Evolutionary conservation across 1,140 invertebrate species (phyloP).

Genomic region (Cyclina sinensis): DNA sequence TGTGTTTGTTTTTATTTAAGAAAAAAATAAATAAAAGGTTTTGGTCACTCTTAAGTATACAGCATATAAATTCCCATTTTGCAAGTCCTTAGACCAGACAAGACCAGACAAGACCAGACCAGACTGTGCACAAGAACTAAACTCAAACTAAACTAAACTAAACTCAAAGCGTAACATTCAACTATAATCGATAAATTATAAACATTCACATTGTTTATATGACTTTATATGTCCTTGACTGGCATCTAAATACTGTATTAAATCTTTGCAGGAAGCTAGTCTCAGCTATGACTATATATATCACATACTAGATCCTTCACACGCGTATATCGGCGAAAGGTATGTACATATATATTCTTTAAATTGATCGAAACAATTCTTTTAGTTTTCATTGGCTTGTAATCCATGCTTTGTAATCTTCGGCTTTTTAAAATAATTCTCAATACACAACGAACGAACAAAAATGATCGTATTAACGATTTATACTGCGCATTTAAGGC

Average conservation of each 20-base stretch:
- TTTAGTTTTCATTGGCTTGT: not conserved
- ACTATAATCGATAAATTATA: too few species aligned
- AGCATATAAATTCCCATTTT: too few species aligned
- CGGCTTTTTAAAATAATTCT: not conserved
- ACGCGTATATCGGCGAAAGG: not conserved
- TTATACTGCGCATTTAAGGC: not conserved
- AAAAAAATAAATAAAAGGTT: too few species aligned
- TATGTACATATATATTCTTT: not conserved
- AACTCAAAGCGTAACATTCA: too few species aligned
- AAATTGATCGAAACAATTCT: not conserved
- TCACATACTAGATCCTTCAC: constrained; percentile 5
- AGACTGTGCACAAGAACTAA: too few species aligned
- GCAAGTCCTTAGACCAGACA: too few species aligned
- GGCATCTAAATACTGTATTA: not conserved
- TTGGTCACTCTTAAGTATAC: too few species aligned
- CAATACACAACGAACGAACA: not conserved
- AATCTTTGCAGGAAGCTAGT: constrained; percentile 7
- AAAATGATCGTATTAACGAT: not conserved
- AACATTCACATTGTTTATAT: too few species aligned
- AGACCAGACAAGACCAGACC: too few species aligned
- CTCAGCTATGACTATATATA: constrained; percentile 41
- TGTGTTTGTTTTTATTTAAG: too few species aligned
- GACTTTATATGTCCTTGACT: too few species aligned
- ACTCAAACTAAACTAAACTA: too few species aligned
- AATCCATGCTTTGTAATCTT: not conserved